Conservation (phyloP, 2,113 vertebrate genomes). For the Tragelaphus scriptus region DNA sequence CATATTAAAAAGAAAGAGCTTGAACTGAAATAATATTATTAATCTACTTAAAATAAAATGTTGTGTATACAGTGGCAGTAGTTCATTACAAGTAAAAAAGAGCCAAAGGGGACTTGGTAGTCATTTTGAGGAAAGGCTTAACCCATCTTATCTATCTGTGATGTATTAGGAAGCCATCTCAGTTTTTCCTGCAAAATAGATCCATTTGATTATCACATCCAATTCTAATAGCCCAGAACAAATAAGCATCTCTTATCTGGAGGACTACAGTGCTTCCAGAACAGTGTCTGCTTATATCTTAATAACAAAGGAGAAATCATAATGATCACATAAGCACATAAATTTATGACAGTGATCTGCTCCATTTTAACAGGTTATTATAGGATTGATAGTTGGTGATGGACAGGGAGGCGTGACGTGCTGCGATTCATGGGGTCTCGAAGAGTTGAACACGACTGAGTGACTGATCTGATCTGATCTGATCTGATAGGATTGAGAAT, state of each 20-base stretch:
- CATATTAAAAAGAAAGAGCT: background rate
- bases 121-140: background rate
- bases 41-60: background rate
- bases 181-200: background rate
- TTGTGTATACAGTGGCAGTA: accelerated
- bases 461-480: too few relatives aligned
- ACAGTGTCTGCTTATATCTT: background rate
- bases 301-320: background rate
- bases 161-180: background rate
- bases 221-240: background rate
- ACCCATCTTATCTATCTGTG: background rate
- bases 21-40: background rate
- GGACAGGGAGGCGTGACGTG: too few relatives aligned
- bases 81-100: background rate
- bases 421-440: too few relatives aligned
- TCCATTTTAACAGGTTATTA: background rate
- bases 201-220: background rate
- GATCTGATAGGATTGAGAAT: background rate
- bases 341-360: background rate
- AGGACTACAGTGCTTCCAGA: background rate
- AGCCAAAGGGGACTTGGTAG: background rate
- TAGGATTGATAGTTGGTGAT: too few relatives aligned
- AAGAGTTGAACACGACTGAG: too few relatives aligned
- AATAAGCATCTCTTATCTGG: background rate
- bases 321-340: background rate